phyloP scores from a whole-genome alignment of 2,113 vertebrate genomes.

The Oreochromis tanganicae region DNA sequence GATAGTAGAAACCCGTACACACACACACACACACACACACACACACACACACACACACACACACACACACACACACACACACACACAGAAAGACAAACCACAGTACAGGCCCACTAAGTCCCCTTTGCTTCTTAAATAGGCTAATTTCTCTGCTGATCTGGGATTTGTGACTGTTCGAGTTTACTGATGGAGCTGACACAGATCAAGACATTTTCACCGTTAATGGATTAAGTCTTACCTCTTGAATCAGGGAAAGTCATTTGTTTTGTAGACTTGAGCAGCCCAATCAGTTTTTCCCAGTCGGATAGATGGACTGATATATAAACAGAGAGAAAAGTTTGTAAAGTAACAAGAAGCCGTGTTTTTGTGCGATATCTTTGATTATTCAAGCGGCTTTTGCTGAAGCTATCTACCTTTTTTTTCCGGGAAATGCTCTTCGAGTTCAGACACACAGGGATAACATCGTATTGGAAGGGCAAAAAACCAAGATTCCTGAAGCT shows the following conservation, averaged over 20 bases:
- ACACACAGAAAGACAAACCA: background rate
- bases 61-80: background rate
- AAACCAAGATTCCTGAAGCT: constrained; percentile 48
- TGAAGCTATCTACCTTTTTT: constrained; percentile 1
- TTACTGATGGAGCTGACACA: constrained; percentile 62
- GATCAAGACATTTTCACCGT: constrained; percentile 40
- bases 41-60: too few species aligned
- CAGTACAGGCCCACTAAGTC: background rate
- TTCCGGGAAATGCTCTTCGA: background rate
- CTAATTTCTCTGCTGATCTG: constrained; percentile 75
- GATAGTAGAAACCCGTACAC: too few species aligned
- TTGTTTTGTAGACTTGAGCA: background rate
- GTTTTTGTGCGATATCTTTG: background rate
- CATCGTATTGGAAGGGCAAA: constrained; percentile 22
- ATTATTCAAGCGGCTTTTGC: background rate
- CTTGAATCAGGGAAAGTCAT: constrained; percentile 32
- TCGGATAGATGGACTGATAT: background rate
- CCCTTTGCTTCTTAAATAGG: constrained; percentile 58
- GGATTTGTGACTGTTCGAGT: constrained; percentile 59
- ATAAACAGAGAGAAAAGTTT: background rate
- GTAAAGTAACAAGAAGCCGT: background rate
- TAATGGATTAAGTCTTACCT: constrained; percentile 40
- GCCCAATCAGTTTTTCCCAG: background rate
- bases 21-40: too few species aligned
- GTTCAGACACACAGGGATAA: constrained; percentile 24